Percentiles rank a stretch among this genome's conserved stretches.
Evolutionary conservation across 2,113 vertebrate genomes (phyloP).

Genomic region (Engystomops pustulosus): DNA sequence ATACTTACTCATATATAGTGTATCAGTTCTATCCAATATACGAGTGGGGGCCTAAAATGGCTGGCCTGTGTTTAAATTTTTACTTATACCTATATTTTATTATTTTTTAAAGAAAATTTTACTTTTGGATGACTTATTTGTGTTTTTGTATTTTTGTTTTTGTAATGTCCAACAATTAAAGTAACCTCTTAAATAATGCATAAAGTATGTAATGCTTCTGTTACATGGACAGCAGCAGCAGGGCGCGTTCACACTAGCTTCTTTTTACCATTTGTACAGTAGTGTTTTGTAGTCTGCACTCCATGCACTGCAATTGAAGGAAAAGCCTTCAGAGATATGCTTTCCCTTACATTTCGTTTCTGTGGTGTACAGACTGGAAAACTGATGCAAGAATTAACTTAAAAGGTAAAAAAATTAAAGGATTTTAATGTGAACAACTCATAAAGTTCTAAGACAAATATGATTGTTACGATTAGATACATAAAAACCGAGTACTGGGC

Average conservation of each 20-base stretch:
- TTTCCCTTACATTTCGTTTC: not conserved
- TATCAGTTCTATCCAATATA: not conserved
- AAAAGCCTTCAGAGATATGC: not conserved
- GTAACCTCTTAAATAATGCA: constrained; percentile 39
- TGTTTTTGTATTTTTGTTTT: constrained; percentile 57
- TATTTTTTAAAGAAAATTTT: constrained; percentile 40
- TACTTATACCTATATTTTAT: constrained; percentile 44
- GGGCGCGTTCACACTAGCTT: not conserved
- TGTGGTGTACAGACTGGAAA: not conserved
- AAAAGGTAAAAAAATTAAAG: not conserved
- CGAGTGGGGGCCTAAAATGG: constrained; percentile 12
- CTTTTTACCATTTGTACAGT: not conserved
- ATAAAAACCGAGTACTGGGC: not conserved
- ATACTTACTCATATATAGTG: not conserved
- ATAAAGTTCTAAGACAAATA: not conserved
- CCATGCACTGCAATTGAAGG: not conserved
- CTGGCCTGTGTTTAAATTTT: constrained; percentile 33
- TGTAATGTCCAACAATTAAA: constrained; percentile 51
- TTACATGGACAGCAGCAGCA: not conserved
- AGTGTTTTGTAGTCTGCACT: not conserved
- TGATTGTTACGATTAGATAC: not conserved
- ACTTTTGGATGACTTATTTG: constrained; percentile 37
- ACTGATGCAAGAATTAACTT: not conserved
- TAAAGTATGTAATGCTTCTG: constrained; percentile 25
- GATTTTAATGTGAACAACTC: not conserved